Evolutionary conservation across 2,113 vertebrate genomes (phyloP), one percentile per base, ranked within the genome.

Genomic region (Phylloscopus trochilus): DNA sequence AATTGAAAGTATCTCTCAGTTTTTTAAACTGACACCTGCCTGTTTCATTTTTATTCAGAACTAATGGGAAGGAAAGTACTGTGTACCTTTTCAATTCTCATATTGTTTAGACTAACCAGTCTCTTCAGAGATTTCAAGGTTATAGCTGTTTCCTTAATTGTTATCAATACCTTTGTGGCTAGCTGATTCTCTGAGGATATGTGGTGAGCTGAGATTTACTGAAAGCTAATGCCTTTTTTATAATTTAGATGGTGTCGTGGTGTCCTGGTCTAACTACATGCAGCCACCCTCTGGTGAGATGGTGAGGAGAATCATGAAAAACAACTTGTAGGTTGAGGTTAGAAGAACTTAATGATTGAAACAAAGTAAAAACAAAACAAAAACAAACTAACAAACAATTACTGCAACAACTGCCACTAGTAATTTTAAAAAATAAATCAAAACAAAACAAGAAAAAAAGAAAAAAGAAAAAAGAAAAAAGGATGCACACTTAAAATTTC

Each of bases 291-390:
- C 26, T 28, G 17, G 26, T 69, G 31, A 83, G 30, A 37, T 20
- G 30, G 11, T 0, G 2, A 83, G 21, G 17, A 3, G 4, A 76
- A 76, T 35, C 9, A 47, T 1, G 2, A 47, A 47, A 37, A 55
- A 21, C 9, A 41, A 31, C 2, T 27, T 46, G 1, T 9, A 10
- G 17, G 7, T 35, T 0, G 0, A 62, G 26, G 23, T 20, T 55
- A 16, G 17, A 69, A 49, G 4, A 69, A 7, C 7, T 83, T 49
- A 43, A 16, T 76, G 35, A 55, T 6, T 16, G 10, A 87, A 79
- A 39, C 16, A 37, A 31, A 10, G 6, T 28, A 27, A 17, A n/a
- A 55, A 55, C 22, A 49, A 49, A 13, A 22, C 11, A 47, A 23
- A 67, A 33, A 8, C 8, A 39, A 37, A 23, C 18, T 9, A 39